Percentiles rank a stretch among this genome's conserved stretches.
Conservation (phyloP, 2,888 invertebrate genomes). For the Hyppa rectilinea region DNA sequence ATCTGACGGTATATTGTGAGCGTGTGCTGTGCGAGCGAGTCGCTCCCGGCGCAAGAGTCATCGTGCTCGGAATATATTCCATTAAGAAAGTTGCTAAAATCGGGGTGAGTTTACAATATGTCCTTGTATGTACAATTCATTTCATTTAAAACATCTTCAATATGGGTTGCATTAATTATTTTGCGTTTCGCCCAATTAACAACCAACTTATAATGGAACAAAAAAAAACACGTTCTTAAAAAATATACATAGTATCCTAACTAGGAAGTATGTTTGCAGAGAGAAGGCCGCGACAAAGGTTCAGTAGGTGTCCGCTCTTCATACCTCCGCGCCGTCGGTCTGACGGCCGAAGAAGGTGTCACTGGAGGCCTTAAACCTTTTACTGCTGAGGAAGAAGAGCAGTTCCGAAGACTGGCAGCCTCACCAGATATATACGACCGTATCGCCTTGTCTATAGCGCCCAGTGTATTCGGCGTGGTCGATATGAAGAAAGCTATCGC, state of each 20-base stretch:
- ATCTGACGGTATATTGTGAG: conserved; percentile 98
- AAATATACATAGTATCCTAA: neutral
- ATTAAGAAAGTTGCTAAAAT: conserved; percentile 96
- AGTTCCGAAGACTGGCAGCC: conserved; percentile 95
- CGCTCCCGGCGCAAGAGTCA: conserved; percentile 98
- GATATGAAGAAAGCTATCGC: conserved; percentile 99
- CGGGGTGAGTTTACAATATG: conserved; percentile 83
- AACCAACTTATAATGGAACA: neutral
- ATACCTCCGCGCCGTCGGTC: conserved; percentile 98
- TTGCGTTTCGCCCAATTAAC: neutral
- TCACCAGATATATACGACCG: conserved; percentile 97
- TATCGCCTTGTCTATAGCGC: conserved; percentile 97
- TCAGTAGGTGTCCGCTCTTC: conserved; percentile 98
- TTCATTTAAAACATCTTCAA: too few relatives aligned
- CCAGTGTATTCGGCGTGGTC: conserved; percentile 97
- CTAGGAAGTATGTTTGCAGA: conserved; percentile 76
- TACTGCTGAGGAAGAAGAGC: conserved; percentile 90
- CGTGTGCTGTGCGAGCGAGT: conserved; percentile 97
- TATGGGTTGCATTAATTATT: neutral
- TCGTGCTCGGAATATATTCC: conserved; percentile 98
- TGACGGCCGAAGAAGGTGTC: conserved; percentile 96
- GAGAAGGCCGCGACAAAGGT: conserved; percentile 94
- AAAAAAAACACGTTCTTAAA: neutral
- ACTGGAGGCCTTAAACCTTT: conserved; percentile 92
- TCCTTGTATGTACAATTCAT: too few relatives aligned